Conservation (phyloP, 1,140 invertebrate genomes). For the Drosophila murphyi region DNA sequence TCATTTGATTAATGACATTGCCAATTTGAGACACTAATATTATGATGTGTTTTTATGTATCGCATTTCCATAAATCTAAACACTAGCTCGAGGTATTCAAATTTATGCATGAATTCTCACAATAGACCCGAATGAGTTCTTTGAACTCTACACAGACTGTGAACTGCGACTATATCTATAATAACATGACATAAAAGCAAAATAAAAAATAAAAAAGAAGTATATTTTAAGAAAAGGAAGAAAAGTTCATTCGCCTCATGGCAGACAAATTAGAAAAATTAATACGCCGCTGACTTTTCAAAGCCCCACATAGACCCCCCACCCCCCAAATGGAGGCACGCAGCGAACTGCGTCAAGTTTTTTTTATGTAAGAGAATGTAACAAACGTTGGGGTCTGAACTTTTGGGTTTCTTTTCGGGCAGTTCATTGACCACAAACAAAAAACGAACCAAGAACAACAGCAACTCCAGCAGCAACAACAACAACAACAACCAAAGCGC, state of each 20-base stretch:
- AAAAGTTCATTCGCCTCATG: conserved; percentile 78
- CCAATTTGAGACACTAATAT: conserved; percentile 37
- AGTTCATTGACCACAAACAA: conserved; percentile 79
- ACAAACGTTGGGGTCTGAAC: conserved; percentile 63
- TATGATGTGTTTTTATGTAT: conserved; percentile 41
- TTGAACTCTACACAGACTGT: conserved; percentile 57
- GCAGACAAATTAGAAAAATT: conserved; percentile 82
- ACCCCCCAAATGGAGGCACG: conserved; percentile 37
- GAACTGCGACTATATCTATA: conserved; percentile 70
- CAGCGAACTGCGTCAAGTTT: conserved; percentile 66
- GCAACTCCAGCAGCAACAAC: conserved; percentile 9
- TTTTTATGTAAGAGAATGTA: conserved; percentile 80
- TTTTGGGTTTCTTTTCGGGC: conserved; percentile 77
- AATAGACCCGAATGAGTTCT: conserved; percentile 73
- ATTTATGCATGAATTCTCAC: conserved; percentile 81
- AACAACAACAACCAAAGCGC: conserved; percentile 25
- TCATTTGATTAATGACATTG: conserved; percentile 55
- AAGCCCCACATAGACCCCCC: conserved; percentile 31
- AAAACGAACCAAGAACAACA: conserved; percentile 32
- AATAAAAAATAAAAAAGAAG: conserved; percentile 51
- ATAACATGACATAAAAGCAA: conserved; percentile 78
- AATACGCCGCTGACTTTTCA: conserved; percentile 70
- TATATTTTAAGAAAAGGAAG: conserved; percentile 55
- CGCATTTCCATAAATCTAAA: conserved; percentile 54
- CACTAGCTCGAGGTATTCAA: conserved; percentile 51